Base-by-base conservation (phyloP, 2,113 vertebrate genomes). In the Empidonax alnorum region DNA sequence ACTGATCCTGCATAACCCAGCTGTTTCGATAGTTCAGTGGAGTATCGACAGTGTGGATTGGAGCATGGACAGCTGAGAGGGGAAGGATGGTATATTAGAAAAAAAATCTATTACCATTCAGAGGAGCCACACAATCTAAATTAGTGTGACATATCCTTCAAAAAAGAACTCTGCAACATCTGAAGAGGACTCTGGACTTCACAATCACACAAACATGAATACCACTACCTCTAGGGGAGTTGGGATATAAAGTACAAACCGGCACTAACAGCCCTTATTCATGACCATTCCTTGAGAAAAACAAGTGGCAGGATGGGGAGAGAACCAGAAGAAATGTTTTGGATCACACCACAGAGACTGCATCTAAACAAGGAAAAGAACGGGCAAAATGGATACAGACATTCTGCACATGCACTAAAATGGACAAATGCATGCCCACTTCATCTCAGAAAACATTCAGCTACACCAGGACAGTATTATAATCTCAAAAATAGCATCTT, bases 251-350 rank as follows among this genome's bases (percentile, higher is more conserved):
- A 75, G 33, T 24, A 46, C 25, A 61, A 85, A 24, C 47, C 44
- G 37, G 28, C 13, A 84, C 12, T 7, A 82, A 46, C 2, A 61
- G 53, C 19, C 37, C 62, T 78, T 24, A 66, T 67, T 52, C 30
- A 37, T 1, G 4, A 67, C 2, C 0, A 0, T 25, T 81, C 30
- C 78, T 55, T 42, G 27, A 59, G 20, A 63, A 89, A 76, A 83
- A 56, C 20, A 13, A 15, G 28, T 1, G 30, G 21, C 5, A 19
- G 6, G 5, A 39, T 52, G 33, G 39, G 35, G 21, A 25, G 25
- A 76, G 19, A 73, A 73, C 3, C 20, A 37, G 37, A 7, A 65
- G 63, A 86, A 86, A 68, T 1, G 2, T 52, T 81, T 82, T 39
- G 42, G 33, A 33, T 56, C 4, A 2, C 15, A 46, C 24, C 3